A percentile compares a stretch with the other conserved stretches of the same genome.
Conservation (phyloP, 2,797 vertebrate genomes). For the Pangasius macronema region DNA sequence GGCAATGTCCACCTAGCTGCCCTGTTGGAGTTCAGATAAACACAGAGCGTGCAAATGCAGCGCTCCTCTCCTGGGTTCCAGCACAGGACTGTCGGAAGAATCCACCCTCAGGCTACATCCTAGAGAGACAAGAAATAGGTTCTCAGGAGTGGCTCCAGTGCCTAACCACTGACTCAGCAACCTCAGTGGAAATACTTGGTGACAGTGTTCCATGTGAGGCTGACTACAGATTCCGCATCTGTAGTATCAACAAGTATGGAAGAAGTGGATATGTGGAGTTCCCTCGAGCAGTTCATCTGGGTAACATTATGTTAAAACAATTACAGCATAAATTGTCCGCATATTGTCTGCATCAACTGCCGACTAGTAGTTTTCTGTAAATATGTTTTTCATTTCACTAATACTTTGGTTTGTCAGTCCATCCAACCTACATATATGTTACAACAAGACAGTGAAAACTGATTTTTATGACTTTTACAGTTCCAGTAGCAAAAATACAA, state of each 20-base stretch:
- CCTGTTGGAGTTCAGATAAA: conserved; percentile 88
- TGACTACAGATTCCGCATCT: conserved; percentile 90
- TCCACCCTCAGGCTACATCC: conserved; percentile 83
- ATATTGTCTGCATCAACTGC: background rate
- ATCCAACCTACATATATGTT: background rate
- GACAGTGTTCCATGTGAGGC: conserved; percentile 90
- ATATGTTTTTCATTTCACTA: background rate
- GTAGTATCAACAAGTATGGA: conserved; percentile 87
- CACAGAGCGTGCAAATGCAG: conserved; percentile 83
- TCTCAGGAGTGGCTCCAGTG: conserved; percentile 91
- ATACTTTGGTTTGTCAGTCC: background rate
- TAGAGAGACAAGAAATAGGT: conserved; percentile 88
- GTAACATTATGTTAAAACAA: conserved; percentile 68
- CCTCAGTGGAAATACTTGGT: conserved; percentile 87
- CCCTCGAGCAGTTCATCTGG: conserved; percentile 85
- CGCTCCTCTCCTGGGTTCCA: conserved; percentile 88
- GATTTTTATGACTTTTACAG: conserved; percentile 67
- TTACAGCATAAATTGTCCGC: background rate
- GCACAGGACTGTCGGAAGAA: conserved; percentile 80
- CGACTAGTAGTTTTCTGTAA: background rate
- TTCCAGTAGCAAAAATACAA: conserved; percentile 87
- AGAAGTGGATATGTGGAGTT: conserved; percentile 90
- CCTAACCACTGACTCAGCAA: conserved; percentile 86
- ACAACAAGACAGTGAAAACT: conserved; percentile 1
- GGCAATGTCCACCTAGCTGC: conserved; percentile 83